Evolutionary conservation across 2,888 invertebrate species (phyloP).

Genomic region (Gymnoscelis rufifasciata): DNA sequence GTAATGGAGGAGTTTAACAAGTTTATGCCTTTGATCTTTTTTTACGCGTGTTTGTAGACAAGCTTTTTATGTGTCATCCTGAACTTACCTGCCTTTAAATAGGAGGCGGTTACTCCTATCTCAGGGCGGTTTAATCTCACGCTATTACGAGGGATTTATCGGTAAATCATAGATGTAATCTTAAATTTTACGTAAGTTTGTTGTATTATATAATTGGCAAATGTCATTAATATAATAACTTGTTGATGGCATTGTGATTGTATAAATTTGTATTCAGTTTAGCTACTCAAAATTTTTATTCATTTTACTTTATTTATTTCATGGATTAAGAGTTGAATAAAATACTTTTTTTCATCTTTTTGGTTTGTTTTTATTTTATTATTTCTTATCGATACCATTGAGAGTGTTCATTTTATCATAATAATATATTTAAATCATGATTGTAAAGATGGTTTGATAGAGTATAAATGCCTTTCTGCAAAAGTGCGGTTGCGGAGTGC

Average conservation of each 20-base stretch:
- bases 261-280: conserved; percentile 49
- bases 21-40: conserved; percentile 1
- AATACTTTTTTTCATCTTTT: conserved; percentile 32
- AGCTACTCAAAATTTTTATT: conserved; percentile 52
- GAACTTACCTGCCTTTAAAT: not conserved
- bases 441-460: not conserved
- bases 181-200: conserved; percentile 22
- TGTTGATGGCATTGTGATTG: conserved; percentile 30
- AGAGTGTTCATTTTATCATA: not conserved
- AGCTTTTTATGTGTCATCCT: conserved; percentile 15
- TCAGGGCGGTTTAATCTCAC: conserved; percentile 16
- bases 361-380: conserved; percentile 14
- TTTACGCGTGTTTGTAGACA: conserved; percentile 13
- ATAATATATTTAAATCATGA: not conserved
- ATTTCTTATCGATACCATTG: not conserved
- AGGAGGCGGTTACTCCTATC: conserved; percentile 1
- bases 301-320: conserved; percentile 60
- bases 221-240: conserved; percentile 15
- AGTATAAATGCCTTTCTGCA: no score
- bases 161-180: conserved; percentile 11
- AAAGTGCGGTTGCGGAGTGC: no score
- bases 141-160: conserved; percentile 9
- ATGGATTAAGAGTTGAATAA: conserved; percentile 33
- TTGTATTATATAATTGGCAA: conserved; percentile 27
- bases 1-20: not conserved